Base-by-base conservation (phyloP, 2,888 invertebrate species). In the Hemaris fuciformis region DNA sequence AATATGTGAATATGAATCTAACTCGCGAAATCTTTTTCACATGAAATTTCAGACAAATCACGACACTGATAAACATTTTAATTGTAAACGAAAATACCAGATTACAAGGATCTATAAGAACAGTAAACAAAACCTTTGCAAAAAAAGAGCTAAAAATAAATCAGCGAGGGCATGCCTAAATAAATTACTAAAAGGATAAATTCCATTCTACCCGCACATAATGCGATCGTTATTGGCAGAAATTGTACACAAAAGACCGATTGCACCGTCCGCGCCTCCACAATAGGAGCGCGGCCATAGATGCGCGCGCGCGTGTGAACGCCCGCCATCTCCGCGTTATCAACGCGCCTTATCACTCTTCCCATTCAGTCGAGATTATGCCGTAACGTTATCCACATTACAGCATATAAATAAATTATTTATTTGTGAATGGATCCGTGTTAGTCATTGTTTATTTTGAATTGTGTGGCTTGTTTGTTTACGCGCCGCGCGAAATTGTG, bases 291-390 rank as follows among this genome's bases (percentile, higher is more conserved):
- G n/a, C 57, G 43, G 20, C 6, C 43, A 18, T 23, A 43, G 25
- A 59, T 23, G 34, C 59, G 45, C 45, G 57, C 38, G 34, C 48
- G 31, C 34, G 38, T 45, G 57, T 61, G 57, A 61, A 57, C 57
- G 61, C 45, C 45, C 57, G 71, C 80, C 77, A 75, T 82, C 80
- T 79, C 65, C 64, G 61, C 57, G 58, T 67, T 80, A 76, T 80
- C 66, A 78, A 67, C 66, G 67, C 66, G 75, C 66, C 70, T 80
- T 85, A 84, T 85, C 84, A 74, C 61, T 72, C 73, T 74, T 75
- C 82, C 77, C 81, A 79, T 78, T 77, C 74, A 75, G 74, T 70
- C 64, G 64, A 79, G 83, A 83, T 79, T 82, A 78, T 66, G 65
- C 67, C 67, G 74, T 73, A 76, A 73, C 61, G 60, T 65, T 69